These are phyloP conservation scores for Amia ocellicauda DNA, from an alignment of 2,113 vertebrate species.

Conservation along the genomic window DNA sequence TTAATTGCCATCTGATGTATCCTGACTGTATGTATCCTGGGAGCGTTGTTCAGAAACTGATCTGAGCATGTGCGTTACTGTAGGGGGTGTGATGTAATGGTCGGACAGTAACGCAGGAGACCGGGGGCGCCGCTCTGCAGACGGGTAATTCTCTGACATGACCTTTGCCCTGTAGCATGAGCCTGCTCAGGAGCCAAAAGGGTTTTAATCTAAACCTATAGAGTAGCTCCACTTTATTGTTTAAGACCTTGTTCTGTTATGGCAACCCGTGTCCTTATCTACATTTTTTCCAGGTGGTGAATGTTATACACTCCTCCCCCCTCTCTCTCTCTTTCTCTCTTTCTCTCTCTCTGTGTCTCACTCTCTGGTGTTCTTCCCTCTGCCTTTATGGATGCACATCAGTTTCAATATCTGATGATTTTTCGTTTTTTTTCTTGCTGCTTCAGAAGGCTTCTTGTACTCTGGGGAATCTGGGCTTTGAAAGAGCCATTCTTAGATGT, in stretches of 20 bases:
- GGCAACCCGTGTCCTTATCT: slow-evolving; percentile 51
- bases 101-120: no score
- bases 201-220: slow-evolving; percentile 58
- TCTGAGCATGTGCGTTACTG: no score
- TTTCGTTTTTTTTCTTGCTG: slow-evolving; percentile 9
- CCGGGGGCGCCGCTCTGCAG: no score
- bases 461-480: slow-evolving; percentile 19
- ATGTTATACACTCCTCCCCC: background rate
- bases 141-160: no score
- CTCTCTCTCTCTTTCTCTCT: no score
- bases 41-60: no score
- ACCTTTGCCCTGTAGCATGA: slow-evolving; percentile 59
- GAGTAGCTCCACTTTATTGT: slow-evolving; percentile 39
- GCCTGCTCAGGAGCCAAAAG: slow-evolving; percentile 61
- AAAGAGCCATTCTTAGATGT: slow-evolving; percentile 26
- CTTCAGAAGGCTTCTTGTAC: slow-evolving; percentile 18
- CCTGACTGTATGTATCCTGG: no score
- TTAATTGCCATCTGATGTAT: no score
- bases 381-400: background rate
- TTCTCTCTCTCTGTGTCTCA: background rate
- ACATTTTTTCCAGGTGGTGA: slow-evolving; percentile 35
- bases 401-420: slow-evolving; percentile 17
- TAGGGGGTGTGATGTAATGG: no score
- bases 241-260: slow-evolving; percentile 37
- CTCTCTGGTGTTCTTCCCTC: slow-evolving; percentile 39